Conservation (phyloP, 2,113 vertebrate genomes). For the Variabilichromis moorii region DNA sequence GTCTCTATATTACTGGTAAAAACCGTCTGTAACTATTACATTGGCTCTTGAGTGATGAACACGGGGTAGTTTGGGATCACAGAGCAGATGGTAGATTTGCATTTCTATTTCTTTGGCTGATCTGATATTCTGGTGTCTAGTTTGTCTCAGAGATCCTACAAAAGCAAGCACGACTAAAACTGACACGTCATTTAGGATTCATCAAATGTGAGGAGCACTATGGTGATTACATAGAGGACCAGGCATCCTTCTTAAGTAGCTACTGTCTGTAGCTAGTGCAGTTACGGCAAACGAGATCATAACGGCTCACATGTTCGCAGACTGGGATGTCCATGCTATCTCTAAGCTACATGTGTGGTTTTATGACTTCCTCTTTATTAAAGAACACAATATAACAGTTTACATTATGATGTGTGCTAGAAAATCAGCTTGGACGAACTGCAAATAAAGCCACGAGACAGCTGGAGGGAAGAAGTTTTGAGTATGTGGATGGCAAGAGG, state of each 20-base stretch:
- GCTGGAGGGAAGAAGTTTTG: conserved; percentile 56
- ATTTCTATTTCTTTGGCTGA: conserved; percentile 60
- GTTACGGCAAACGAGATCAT: neutral
- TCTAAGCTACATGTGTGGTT: conserved; percentile 6
- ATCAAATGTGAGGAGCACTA: neutral
- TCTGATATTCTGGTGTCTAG: conserved; percentile 42
- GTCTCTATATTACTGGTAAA: neutral
- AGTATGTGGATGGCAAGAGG: conserved; percentile 56
- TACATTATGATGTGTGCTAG: neutral
- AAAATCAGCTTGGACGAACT: neutral
- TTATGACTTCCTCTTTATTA: conserved; percentile 32
- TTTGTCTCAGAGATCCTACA: conserved; percentile 1
- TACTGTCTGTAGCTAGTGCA: too few species aligned
- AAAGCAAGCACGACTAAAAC: neutral
- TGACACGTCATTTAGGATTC: neutral
- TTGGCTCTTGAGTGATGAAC: conserved; percentile 31
- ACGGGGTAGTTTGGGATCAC: conserved; percentile 40
- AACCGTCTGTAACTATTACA: neutral
- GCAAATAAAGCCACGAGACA: conserved; percentile 45
- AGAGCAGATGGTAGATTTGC: conserved; percentile 74
- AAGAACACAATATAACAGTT: neutral
- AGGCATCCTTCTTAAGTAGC: too few species aligned
- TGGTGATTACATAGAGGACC: neutral
- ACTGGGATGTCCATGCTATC: neutral
- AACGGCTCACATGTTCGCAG: neutral